These are phyloP conservation scores for Pandemis corylana DNA, from an alignment of 2,888 invertebrate species.

Conservation along the genomic window DNA sequence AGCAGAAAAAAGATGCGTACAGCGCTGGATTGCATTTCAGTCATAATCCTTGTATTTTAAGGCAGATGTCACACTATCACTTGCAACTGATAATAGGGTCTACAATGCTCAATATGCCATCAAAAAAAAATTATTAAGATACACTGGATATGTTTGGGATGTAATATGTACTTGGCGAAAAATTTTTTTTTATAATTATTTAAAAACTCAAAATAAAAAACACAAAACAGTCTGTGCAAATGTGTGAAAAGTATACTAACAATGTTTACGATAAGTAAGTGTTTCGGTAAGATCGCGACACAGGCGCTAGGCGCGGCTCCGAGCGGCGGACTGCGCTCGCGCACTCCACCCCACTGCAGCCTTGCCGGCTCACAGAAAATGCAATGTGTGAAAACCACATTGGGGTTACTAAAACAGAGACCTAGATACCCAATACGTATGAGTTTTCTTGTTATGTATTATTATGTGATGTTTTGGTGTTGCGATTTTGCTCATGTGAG, in stretches of 20 bases:
- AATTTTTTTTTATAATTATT: background rate
- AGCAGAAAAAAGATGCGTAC: background rate
- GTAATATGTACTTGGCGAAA: too few relatives aligned
- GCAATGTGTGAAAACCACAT: slow-evolving; percentile 58
- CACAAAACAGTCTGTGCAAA: slow-evolving; percentile 25
- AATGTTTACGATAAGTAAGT: slow-evolving; percentile 19
- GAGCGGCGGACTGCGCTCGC: slow-evolving; percentile 72
- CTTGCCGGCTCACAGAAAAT: slow-evolving; percentile 58
- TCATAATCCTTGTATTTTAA: background rate
- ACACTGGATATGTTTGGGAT: background rate
- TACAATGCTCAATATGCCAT: background rate
- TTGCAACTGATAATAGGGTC: background rate
- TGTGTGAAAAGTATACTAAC: slow-evolving; percentile 17
- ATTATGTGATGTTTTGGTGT: slow-evolving; percentile 36
- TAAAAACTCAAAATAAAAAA: background rate
- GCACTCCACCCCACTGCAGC: slow-evolving; percentile 51
- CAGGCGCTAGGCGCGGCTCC: slow-evolving; percentile 73
- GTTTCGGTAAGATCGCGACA: slow-evolving; percentile 57
- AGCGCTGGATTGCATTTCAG: background rate
- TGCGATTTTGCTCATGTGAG: slow-evolving; percentile 14
- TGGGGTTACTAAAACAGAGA: slow-evolving; percentile 42
- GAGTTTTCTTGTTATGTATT: slow-evolving; percentile 31
- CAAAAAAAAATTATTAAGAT: background rate
- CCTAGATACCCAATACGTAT: slow-evolving; percentile 36
- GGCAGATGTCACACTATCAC: background rate